Conservation (phyloP, 2,888 invertebrate genomes). For the Rhaphigaster nebulosa region DNA sequence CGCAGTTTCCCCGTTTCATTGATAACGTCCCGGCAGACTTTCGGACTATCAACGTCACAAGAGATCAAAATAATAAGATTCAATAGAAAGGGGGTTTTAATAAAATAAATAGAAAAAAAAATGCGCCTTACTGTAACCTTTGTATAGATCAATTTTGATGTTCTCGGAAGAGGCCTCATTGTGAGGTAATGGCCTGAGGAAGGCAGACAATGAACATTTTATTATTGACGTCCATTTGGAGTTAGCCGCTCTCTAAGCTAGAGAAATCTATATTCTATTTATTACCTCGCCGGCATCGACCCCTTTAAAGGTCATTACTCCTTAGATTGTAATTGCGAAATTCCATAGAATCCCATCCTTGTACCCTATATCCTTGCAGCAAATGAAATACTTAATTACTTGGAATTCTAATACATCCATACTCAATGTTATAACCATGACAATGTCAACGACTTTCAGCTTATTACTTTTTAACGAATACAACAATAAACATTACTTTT, state of each 20-base stretch:
- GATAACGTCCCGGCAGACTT: not conserved
- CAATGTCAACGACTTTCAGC: not conserved
- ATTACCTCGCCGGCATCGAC: not conserved
- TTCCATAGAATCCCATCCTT: not conserved
- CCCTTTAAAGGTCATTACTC: conserved; percentile 9
- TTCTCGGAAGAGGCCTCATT: conserved; percentile 12
- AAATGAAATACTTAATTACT: not conserved
- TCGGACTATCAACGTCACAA: not conserved
- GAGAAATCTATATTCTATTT: conserved; percentile 38
- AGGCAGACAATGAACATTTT: not conserved
- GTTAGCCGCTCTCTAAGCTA: not conserved
- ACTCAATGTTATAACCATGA: not conserved
- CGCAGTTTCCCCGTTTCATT: not conserved
- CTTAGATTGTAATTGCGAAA: not conserved
- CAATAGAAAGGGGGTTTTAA: not conserved
- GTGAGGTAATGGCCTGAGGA: not conserved
- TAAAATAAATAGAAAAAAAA: conserved; percentile 22
- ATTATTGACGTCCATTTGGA: conserved; percentile 20
- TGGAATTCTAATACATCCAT: not conserved
- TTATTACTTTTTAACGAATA: not conserved
- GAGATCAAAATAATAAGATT: not conserved
- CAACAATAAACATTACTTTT: no score
- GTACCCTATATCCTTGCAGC: not conserved
- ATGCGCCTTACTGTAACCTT: not conserved
- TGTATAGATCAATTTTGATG: conserved; percentile 1